phyloP scores from a whole-genome alignment of 1,140 invertebrate species.

The Latrodectus geometricus region DNA sequence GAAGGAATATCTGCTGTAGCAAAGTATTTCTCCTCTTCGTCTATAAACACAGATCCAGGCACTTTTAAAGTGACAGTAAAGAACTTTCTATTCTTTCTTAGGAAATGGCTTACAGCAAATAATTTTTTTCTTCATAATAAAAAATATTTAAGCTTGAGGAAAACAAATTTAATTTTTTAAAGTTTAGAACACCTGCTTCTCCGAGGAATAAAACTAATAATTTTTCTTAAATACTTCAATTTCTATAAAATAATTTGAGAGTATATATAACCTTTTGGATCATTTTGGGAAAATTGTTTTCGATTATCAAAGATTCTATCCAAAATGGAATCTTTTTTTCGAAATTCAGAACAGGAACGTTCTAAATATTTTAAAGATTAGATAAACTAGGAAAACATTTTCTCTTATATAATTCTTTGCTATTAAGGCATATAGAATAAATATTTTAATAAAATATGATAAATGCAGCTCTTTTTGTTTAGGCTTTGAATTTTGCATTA shows the following conservation, averaged over 20 bases:
- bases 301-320: too few relatives aligned
- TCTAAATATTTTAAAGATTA: too few relatives aligned
- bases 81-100: not conserved
- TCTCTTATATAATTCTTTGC: too few relatives aligned
- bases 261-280: too few relatives aligned
- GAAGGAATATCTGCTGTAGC: constrained; percentile 6
- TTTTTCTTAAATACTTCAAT: not conserved
- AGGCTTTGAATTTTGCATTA: too few relatives aligned
- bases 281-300: too few relatives aligned
- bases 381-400: too few relatives aligned
- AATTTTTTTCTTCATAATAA: not conserved
- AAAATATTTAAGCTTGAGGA: not conserved
- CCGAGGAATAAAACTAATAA: not conserved
- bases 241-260: not conserved
- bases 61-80: not conserved
- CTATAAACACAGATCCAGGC: not conserved
- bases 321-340: too few relatives aligned
- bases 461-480: too few relatives aligned
- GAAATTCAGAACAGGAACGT: too few relatives aligned
- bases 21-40: not conserved
- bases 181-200: not conserved
- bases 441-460: too few relatives aligned
- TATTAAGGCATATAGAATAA: too few relatives aligned
- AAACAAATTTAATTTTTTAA: not conserved
- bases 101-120: not conserved